phyloP scores from a whole-genome alignment of 2,113 vertebrate species.

The Chinchilla lanigera region DNA sequence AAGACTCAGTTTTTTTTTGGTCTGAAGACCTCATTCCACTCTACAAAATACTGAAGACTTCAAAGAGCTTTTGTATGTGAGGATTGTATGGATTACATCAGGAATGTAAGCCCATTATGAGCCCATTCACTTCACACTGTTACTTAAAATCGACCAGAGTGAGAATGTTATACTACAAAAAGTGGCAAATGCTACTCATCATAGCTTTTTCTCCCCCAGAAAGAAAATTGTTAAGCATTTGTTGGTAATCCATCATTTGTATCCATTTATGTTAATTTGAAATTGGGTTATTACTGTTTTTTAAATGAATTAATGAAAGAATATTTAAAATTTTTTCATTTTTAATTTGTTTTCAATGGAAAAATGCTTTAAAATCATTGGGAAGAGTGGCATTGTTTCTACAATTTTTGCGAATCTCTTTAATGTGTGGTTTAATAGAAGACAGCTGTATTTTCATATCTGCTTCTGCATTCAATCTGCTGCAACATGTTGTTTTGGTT shows the following conservation, averaged over 20 bases:
- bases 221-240: constrained; percentile 50
- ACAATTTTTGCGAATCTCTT: constrained; percentile 60
- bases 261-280: background rate
- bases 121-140: constrained; percentile 7
- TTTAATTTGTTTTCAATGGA: constrained; percentile 23
- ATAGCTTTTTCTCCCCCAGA: background rate
- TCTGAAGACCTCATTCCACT: background rate
- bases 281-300: background rate
- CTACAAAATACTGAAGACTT: background rate
- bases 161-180: constrained; percentile 19
- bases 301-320: background rate
- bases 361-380: constrained; percentile 51
- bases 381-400: constrained; percentile 62
- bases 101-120: constrained; percentile 4
- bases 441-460: constrained; percentile 61
- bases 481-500: constrained; percentile 67
- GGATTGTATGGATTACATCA: background rate
- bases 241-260: background rate
- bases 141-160: constrained; percentile 16
- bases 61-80: background rate
- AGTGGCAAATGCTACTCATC: constrained; percentile 26
- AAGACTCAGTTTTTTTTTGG: background rate
- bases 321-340: background rate
- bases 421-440: constrained; percentile 67
- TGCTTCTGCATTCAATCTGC: constrained; percentile 63